A percentile compares a stretch with the other conserved stretches of the same genome.
Evolutionary conservation across 2,888 invertebrate species (phyloP).

Genomic region (Papilio demoleus): DNA sequence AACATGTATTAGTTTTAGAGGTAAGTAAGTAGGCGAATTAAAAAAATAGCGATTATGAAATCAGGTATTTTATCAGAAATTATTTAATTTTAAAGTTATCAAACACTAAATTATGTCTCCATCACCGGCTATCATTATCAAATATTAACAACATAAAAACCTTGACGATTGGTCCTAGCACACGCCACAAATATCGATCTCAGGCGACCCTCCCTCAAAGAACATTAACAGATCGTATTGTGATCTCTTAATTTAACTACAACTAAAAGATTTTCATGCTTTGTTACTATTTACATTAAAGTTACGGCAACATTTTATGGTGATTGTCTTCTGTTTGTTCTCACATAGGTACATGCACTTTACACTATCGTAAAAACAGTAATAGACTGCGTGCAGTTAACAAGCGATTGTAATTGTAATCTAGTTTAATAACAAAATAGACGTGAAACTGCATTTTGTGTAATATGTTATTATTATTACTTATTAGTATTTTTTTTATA

Average conservation of each 20-base stretch:
- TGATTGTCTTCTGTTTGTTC: constrained; percentile 20
- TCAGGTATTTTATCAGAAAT: too few relatives aligned
- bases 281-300: constrained; percentile 8
- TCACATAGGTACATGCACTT: constrained; percentile 20
- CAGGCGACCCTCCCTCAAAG: background rate
- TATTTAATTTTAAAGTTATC: too few relatives aligned
- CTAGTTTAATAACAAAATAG: background rate
- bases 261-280: constrained; percentile 3
- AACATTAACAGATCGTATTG: background rate
- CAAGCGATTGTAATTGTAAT: constrained; percentile 7
- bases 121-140: background rate
- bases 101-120: too few relatives aligned
- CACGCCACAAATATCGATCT: constrained; percentile 5
- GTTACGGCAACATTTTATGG: constrained; percentile 14
- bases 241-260: background rate
- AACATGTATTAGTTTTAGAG: too few relatives aligned
- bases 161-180: background rate
- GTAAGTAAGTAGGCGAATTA: too few relatives aligned
- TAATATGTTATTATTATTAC: background rate
- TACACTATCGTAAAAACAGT: constrained; percentile 12
- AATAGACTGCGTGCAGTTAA: constrained; percentile 6
- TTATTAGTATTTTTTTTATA: too few relatives aligned
- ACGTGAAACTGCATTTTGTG: background rate
- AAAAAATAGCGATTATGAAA: too few relatives aligned
- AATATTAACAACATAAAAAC: background rate